Percentiles rank a stretch among this genome's conserved stretches.
Evolutionary conservation across 2,113 vertebrate species (phyloP).

Genomic region (Heliornis fulica): DNA sequence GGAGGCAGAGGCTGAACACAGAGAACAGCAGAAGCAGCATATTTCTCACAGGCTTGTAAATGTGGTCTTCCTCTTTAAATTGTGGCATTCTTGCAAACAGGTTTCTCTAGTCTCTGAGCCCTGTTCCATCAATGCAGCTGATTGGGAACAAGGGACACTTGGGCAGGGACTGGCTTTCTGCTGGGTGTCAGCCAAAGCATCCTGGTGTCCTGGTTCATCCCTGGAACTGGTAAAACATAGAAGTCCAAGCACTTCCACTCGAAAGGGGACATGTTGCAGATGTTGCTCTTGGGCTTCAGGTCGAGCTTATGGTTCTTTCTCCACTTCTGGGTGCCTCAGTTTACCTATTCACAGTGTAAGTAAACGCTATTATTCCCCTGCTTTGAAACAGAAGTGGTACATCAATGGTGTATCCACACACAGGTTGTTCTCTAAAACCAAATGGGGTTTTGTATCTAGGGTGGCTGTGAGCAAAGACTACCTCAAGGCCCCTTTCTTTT

Average conservation of each 20-base stretch:
- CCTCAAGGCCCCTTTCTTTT: background rate
- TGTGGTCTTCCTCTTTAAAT: background rate
- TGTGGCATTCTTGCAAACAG: background rate
- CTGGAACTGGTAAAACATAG: background rate
- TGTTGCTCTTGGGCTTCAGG: background rate
- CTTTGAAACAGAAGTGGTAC: background rate
- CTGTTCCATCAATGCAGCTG: background rate
- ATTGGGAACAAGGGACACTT: background rate
- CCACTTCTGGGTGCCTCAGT: background rate
- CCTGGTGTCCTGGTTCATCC: fast-evolving
- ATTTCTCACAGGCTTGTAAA: background rate
- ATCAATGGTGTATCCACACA: background rate
- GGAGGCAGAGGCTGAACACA: background rate
- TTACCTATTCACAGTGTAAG: background rate
- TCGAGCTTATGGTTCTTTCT: fast-evolving
- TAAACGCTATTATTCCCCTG: background rate
- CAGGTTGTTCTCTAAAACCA: background rate
- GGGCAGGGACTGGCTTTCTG: background rate
- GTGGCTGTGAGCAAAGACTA: background rate
- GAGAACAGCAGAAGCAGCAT: background rate
- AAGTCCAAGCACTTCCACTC: background rate
- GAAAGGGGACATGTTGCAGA: background rate
- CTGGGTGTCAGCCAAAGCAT: background rate
- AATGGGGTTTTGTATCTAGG: background rate
- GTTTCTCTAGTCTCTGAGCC: background rate